phyloP scores from a whole-genome alignment of 1,140 invertebrate genomes.

The Zeugodacus cucurbitae region DNA sequence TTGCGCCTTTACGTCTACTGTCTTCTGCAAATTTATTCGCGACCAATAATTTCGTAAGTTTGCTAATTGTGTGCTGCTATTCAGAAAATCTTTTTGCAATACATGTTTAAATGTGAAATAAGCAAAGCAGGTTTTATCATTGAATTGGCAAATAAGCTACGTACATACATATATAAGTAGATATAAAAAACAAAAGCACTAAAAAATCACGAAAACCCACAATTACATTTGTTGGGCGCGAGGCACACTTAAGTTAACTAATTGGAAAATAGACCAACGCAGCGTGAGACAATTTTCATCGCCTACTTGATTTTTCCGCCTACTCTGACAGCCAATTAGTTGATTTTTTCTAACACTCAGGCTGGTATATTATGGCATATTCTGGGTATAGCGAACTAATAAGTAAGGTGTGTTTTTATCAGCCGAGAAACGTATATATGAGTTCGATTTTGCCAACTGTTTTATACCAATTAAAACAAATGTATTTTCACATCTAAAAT shows the following conservation, averaged over 20 bases:
- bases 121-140: conserved; percentile 2
- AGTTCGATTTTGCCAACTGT: too few relatives aligned
- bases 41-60: conserved; percentile 5
- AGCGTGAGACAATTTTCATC: background rate
- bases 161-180: too few relatives aligned
- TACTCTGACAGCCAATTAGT: background rate
- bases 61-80: background rate
- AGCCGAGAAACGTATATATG: too few relatives aligned
- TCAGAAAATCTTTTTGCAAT: background rate
- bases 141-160: background rate
- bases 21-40: background rate
- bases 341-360: background rate
- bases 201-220: too few relatives aligned
- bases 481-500: too few relatives aligned
- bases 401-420: too few relatives aligned
- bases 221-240: background rate
- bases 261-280: background rate
- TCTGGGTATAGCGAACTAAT: too few relatives aligned
- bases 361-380: too few relatives aligned
- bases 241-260: background rate
- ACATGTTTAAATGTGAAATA: background rate
- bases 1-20: background rate
- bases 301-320: background rate
- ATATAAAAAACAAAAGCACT: background rate
- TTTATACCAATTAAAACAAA: too few relatives aligned